A percentile compares a stretch with the other conserved stretches of the same genome.
These are phyloP conservation scores for Drosophila hydei DNA, from an alignment of 1,140 invertebrate genomes.

Conservation along the genomic window DNA sequence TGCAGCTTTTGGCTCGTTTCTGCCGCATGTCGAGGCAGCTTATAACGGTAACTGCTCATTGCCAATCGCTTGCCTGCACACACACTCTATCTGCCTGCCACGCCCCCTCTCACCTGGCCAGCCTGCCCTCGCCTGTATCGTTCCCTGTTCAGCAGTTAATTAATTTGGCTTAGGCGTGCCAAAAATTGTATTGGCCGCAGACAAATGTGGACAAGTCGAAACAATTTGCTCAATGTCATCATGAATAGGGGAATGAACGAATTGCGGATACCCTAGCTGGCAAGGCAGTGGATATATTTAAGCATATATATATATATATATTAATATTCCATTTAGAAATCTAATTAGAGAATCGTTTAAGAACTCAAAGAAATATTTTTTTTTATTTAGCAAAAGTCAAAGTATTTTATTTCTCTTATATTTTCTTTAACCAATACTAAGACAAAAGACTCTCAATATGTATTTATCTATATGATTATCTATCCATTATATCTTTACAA, in stretches of 20 bases:
- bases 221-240: slow-evolving; percentile 22
- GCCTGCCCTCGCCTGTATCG: neutral
- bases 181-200: slow-evolving; percentile 54
- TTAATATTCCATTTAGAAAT: too few relatives aligned
- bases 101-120: too few relatives aligned
- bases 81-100: slow-evolving; percentile 10
- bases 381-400: too few relatives aligned
- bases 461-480: too few relatives aligned
- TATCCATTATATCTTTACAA: too few relatives aligned
- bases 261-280: neutral
- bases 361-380: too few relatives aligned
- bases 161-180: slow-evolving; percentile 69
- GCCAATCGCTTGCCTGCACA: slow-evolving; percentile 28
- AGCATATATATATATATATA: too few relatives aligned
- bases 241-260: neutral
- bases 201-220: slow-evolving; percentile 47
- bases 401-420: too few relatives aligned
- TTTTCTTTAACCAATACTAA: too few relatives aligned
- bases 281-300: neutral
- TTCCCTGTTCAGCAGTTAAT: slow-evolving; percentile 54
- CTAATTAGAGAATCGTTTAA: too few relatives aligned
- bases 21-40: slow-evolving; percentile 25
- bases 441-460: too few relatives aligned
- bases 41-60: slow-evolving; percentile 49
- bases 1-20: slow-evolving; percentile 20